Conservation (phyloP, 23 tunicate species). For the Oikopleura albicans region DNA sequence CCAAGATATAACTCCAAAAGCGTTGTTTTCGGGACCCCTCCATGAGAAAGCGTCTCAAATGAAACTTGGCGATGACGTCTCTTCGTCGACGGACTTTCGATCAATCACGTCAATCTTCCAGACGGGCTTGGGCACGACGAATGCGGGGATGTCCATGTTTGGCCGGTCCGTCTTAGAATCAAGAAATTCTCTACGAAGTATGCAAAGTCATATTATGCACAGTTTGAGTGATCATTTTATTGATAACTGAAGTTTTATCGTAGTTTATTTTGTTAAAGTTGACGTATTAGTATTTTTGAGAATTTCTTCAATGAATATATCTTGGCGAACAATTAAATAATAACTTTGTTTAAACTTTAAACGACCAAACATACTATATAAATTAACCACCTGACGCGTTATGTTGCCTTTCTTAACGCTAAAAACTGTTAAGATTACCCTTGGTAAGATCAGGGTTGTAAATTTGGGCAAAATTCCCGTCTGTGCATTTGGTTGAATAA, state of each 20-base stretch:
- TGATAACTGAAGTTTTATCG: too few species aligned
- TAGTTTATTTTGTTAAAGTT: too few species aligned
- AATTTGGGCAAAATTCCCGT: too few species aligned
- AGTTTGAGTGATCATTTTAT: not conserved
- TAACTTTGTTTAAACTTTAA: too few species aligned
- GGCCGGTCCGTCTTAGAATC: not conserved
- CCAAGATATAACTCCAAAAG: not conserved
- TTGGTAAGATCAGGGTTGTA: too few species aligned
- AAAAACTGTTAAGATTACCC: too few species aligned
- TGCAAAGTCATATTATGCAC: not conserved
- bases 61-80: not conserved
- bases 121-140: not conserved
- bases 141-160: not conserved
- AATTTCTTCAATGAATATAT: not conserved
- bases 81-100: not conserved
- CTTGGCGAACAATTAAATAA: too few species aligned
- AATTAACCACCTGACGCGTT: too few species aligned
- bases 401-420: too few species aligned
- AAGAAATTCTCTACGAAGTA: not conserved
- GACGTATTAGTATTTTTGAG: not conserved
- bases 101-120: not conserved
- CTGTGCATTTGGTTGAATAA: too few species aligned
- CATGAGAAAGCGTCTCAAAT: not conserved
- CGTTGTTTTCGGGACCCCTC: not conserved
- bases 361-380: too few species aligned